A percentile compares a stretch with the other conserved stretches of the same genome.
Evolutionary conservation across 2,797 vertebrate species (phyloP).

Genomic region (Neoniphon sammara): DNA sequence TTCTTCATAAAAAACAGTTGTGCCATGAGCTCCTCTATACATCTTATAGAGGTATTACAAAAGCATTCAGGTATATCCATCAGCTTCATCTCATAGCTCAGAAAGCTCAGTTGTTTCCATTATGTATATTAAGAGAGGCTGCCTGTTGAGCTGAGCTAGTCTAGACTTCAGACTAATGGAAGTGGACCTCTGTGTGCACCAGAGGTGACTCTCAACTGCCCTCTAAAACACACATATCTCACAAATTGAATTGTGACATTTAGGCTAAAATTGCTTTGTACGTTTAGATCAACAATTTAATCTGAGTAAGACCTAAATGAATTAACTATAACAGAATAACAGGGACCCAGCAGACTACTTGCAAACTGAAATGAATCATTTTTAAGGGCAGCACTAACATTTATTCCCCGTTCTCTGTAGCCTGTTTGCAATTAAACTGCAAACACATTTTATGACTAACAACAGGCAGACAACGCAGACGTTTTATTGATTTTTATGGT

Average conservation of each 20-base stretch:
- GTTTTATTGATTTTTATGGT: neutral
- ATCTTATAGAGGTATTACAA: neutral
- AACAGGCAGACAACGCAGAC: neutral
- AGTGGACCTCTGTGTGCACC: neutral
- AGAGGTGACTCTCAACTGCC: neutral
- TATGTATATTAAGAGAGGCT: neutral
- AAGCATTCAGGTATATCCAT: neutral
- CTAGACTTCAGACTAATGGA: neutral
- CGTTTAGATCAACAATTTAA: neutral
- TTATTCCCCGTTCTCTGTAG: too few relatives aligned
- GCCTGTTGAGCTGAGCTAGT: constrained; percentile 14
- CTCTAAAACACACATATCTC: neutral
- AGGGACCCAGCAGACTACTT: neutral
- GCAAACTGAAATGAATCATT: neutral
- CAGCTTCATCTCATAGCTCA: neutral
- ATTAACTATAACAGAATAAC: neutral
- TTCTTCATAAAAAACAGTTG: neutral
- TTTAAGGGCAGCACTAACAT: too few relatives aligned
- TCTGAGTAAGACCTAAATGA: neutral
- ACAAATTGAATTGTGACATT: neutral
- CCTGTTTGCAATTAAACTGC: too few relatives aligned
- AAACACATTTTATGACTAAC: neutral
- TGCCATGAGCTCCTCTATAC: neutral
- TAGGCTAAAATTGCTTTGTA: neutral
- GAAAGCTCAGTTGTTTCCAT: neutral